Conservation (phyloP, 2,113 vertebrate species). For the Mirounga angustirostris region DNA sequence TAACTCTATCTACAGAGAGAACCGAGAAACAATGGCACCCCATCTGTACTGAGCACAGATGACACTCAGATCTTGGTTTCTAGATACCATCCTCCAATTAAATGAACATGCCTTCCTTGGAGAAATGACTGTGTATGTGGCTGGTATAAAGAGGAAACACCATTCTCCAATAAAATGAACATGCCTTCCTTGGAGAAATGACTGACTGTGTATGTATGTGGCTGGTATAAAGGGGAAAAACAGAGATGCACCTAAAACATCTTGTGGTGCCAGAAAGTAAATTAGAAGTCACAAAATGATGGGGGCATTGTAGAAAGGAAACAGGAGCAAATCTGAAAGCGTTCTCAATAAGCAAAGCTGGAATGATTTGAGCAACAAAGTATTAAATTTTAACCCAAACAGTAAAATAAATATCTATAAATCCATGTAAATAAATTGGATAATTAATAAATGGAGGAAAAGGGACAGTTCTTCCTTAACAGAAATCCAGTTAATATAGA, state of each 20-base stretch:
- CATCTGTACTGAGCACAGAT: background rate
- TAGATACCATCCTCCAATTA: background rate
- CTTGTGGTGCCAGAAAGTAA: conserved; percentile 13
- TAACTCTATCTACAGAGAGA: background rate
- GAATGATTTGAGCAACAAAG: conserved; percentile 40
- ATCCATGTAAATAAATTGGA: background rate
- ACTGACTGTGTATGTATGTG: background rate
- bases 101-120: background rate
- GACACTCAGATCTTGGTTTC: background rate
- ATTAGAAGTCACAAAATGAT: conserved; percentile 10
- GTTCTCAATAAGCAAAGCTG: conserved; percentile 43
- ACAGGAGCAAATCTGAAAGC: conserved; percentile 21
- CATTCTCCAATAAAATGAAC: background rate
- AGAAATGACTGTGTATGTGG: background rate
- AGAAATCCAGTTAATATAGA: background rate
- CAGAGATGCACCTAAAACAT: background rate
- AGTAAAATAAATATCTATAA: conserved; percentile 47
- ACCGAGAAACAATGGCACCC: background rate
- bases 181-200: conserved; percentile 8
- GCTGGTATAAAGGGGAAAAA: conserved; percentile 28
- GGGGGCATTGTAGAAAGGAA: background rate
- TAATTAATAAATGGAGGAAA: background rate
- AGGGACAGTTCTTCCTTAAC: background rate
- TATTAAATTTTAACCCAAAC: background rate
- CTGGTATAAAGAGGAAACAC: conserved; percentile 18